Evolutionary conservation across 2,797 vertebrate species (phyloP), one percentile per base, ranked within the genome.

Genomic region (Tenualosa ilisha): DNA sequence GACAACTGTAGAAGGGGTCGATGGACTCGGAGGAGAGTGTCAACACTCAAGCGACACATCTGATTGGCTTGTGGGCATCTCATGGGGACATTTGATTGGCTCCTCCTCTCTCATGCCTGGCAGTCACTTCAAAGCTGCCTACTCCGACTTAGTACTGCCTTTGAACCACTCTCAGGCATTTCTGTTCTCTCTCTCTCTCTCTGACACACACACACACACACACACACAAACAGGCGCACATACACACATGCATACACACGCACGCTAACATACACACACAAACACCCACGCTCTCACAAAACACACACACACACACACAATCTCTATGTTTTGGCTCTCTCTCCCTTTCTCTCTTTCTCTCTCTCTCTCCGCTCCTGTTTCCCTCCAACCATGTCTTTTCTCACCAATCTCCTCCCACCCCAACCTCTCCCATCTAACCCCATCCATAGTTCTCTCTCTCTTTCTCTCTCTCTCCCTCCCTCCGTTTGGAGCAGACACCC

Each of bases 41-140:
- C 40, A 20, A 6, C 72, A 1, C 17, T 46, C 37, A 3, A 72
- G 65, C 65, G 24, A 37, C 65, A 37, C 31, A 15, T 79, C 40
- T 79, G 72, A 79, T 79, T 79, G 72, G 72, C 26, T 79, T 79
- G 72, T 85, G 81, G 86, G 88, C 83, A 86, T 81, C 84, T 72
- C 83, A 82, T 81, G 17, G 79, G 54, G 86, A 72, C 87, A 68
- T 86, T 86, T 86, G 88, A 89, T 89, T 87, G 88, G 87, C 88
- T 89, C 86, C 85, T 87, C 75, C 85, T 89, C 86, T 86, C 86
- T 89, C 83, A 54, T 68, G 83, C 65, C 88, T 88, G 86, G 68
- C 86, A 87, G 85, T 59, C 81, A 87, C 88, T 86, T 89, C 86
- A 89, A 89, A 89, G 86, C 31, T 84, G 68, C 85, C 85, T 83